phyloP scores from a whole-genome alignment of 2,113 vertebrate species.

The Chaetodon auriga region DNA sequence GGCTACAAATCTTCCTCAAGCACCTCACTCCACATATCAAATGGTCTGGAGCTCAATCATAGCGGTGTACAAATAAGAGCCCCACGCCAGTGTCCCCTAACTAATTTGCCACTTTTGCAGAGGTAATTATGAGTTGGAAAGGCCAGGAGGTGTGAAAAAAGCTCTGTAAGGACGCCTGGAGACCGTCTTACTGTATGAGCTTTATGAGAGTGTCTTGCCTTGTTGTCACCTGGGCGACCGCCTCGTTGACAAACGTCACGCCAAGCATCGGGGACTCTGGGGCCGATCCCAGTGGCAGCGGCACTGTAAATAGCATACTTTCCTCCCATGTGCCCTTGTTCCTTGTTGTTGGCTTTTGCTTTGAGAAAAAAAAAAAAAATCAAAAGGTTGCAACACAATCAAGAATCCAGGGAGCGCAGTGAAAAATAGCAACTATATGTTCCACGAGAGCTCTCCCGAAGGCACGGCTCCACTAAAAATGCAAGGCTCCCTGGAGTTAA shows the following conservation, averaged over 20 bases:
- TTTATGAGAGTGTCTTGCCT: slow-evolving; percentile 48
- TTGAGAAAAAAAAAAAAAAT: slow-evolving; percentile 17
- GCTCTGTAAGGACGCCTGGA: slow-evolving; percentile 18
- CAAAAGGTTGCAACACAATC: slow-evolving; percentile 43
- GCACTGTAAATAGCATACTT: slow-evolving; percentile 65
- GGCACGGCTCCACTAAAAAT: slow-evolving; percentile 45
- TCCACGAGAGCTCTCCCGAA: slow-evolving; percentile 25
- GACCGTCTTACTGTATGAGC: slow-evolving; percentile 10
- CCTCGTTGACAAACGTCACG: slow-evolving; percentile 53
- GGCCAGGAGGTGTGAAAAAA: background rate
- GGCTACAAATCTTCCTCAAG: slow-evolving; percentile 33
- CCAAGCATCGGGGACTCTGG: slow-evolving; percentile 55
- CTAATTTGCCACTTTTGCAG: slow-evolving; percentile 32
- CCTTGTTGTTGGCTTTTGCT: slow-evolving; percentile 45
- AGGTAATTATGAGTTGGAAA: slow-evolving; percentile 5
- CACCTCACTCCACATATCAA: slow-evolving; percentile 53
- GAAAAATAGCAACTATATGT: slow-evolving; percentile 13
- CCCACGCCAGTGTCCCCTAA: background rate
- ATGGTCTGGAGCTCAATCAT: slow-evolving; percentile 16
- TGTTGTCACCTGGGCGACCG: slow-evolving; percentile 69
- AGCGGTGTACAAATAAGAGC: slow-evolving; percentile 32
- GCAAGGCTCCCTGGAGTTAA: slow-evolving; percentile 48
- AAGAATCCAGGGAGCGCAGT: slow-evolving; percentile 3
- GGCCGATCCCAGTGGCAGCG: slow-evolving; percentile 53
- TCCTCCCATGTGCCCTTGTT: slow-evolving; percentile 24